These are phyloP conservation scores for Loxodonta africana DNA, from an alignment of 2,113 vertebrate genomes.

Conservation along the genomic window DNA sequence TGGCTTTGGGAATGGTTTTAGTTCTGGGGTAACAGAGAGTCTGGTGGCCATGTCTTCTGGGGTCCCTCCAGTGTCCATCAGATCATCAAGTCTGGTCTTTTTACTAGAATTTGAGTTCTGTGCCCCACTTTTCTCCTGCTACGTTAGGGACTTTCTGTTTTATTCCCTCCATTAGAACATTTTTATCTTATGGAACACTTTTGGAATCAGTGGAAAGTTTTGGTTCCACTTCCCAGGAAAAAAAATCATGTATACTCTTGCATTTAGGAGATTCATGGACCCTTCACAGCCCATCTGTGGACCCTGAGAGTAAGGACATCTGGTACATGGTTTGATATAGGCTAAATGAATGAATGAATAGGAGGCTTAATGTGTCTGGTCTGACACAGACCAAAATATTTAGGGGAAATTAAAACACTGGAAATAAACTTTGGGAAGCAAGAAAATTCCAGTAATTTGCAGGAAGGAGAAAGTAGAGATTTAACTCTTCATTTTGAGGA, in stretches of 20 bases:
- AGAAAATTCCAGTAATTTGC: not conserved
- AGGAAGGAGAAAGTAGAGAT: not conserved
- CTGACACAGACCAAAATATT: not conserved
- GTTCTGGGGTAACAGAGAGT: too few species aligned
- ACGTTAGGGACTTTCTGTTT: too few species aligned
- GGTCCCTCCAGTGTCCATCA: too few species aligned
- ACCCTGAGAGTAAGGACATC: not conserved
- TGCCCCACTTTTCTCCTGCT: too few species aligned
- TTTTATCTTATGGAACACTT: not conserved
- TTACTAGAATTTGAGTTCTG: too few species aligned
- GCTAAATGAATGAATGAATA: not conserved
- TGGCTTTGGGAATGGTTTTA: too few species aligned
- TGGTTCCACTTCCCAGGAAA: not conserved
- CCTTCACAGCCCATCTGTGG: not conserved
- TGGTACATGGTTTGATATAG: not conserved
- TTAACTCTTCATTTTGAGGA: not conserved
- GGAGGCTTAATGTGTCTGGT: not conserved
- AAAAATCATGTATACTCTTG: not conserved
- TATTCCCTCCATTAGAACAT: not conserved
- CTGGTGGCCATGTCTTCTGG: too few species aligned
- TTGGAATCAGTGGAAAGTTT: not conserved
- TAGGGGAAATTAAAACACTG: not conserved
- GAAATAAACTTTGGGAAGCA: not conserved
- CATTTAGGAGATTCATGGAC: not conserved
- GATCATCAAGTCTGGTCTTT: too few species aligned